Base-by-base conservation (phyloP, 1,140 invertebrate species). In the Neodiprion fabricii region DNA sequence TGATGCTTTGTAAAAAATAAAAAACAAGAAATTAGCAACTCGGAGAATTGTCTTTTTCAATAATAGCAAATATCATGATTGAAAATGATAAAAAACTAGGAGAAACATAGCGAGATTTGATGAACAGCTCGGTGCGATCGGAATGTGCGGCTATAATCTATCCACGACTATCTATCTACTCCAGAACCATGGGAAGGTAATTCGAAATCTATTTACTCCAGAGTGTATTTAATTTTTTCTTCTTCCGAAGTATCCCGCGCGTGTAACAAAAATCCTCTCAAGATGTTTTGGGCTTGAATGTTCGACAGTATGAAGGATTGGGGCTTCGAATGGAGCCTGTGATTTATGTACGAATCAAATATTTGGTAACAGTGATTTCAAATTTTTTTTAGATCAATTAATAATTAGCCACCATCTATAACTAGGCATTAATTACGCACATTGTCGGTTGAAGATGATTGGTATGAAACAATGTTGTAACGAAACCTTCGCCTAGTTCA, bases 291-390 rank as follows among this genome's bases (percentile, higher is more conserved):
- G 67, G 40, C 67, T 21, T 23, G 17, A 4, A 69, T 9, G 67
- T 69, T 69, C 40, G 67, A 23, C 67, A 69, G 11, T 17, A 69
- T 21, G 67, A 69, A 14, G 14, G 67, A 23, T 69, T 69, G 67
- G 12, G 67, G 67, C 11, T 11, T 69, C 23, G 21, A 21, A 11
- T 21, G 21, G 11, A 47, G 4, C 17, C 67, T 69, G 67, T 23
- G 21, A 69, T 21, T 17, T 69, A 14, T 47, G 67, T 14, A 40
- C 28, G 1, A 12, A 61, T 14, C 53, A 61, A 61, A 14, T 61
- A 61, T 61, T 53, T 5, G 8, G 9, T 17, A 17, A 61, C 53
- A 14, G 53, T 40, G 28, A 7, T 61, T 61, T 17, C 5, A 9
- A 61, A 61, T 8, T 17, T 61, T 17, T 9, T 8, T 17, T 7